A percentile compares a stretch with the other conserved stretches of the same genome.
Evolutionary conservation across 92 coral and sea anemone species (phyloP).

Genomic region (Heliopora coerulea): DNA sequence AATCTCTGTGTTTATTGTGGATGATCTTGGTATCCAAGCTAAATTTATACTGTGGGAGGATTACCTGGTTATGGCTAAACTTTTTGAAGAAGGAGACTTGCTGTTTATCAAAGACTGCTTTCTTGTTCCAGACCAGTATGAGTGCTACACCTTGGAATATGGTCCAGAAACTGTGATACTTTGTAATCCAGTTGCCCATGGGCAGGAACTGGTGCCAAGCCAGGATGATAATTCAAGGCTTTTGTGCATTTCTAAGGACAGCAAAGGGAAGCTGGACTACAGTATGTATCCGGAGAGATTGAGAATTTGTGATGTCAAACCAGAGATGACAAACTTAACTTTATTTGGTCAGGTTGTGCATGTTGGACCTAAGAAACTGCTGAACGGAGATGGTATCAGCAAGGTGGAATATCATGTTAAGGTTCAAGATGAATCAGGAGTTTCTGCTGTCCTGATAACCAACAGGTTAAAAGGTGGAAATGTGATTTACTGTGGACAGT

Average conservation of each 20-base stretch:
- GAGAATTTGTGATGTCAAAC: slow-evolving; percentile 68
- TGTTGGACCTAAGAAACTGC: slow-evolving; percentile 50
- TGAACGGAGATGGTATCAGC: slow-evolving; percentile 43
- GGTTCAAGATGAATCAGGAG: slow-evolving; percentile 64
- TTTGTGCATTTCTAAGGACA: slow-evolving; percentile 77
- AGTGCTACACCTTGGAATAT: slow-evolving; percentile 76
- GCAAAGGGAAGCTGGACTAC: slow-evolving; percentile 85
- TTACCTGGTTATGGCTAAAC: slow-evolving; percentile 67
- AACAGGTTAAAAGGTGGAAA: slow-evolving; percentile 37
- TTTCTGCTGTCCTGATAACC: slow-evolving; percentile 48
- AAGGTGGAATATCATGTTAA: slow-evolving; percentile 58
- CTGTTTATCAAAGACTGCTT: slow-evolving; percentile 79
- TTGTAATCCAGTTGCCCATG: slow-evolving; percentile 61
- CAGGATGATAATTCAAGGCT: slow-evolving; percentile 68
- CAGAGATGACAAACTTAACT: slow-evolving; percentile 72
- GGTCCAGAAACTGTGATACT: slow-evolving; percentile 84
- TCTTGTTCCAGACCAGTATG: slow-evolving; percentile 66
- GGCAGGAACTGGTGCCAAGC: slow-evolving; percentile 70
- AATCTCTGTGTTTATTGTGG: slow-evolving; percentile 64
- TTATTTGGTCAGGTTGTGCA: slow-evolving; percentile 59
- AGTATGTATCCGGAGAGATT: slow-evolving; percentile 85
- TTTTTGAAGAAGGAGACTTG: slow-evolving; percentile 79
- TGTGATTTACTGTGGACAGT: slow-evolving; percentile 66
- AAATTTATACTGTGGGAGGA: slow-evolving; percentile 85
- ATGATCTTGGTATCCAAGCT: slow-evolving; percentile 71